Base-by-base conservation (phyloP, 2,888 invertebrate genomes). In the Sarcophaga caerulescens region DNA sequence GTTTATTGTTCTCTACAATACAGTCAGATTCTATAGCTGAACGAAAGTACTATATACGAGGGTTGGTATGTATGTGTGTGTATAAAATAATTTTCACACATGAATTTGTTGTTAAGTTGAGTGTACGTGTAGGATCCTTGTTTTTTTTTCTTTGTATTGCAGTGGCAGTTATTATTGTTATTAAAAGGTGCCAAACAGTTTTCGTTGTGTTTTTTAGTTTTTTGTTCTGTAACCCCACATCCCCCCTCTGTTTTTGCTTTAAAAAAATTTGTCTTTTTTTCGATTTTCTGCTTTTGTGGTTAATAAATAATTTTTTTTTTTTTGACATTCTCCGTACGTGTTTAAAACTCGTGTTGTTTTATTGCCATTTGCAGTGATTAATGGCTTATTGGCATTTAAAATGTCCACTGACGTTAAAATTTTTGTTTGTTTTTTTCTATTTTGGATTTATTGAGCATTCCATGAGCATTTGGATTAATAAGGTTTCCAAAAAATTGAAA, bases 171-270 rank as follows among this genome's bases (percentile, higher is more conserved):
- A 81, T 57, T 71, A 68, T 74, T 75, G 14, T 52, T 14, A 83
- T 68, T 60, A 70, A 77, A 80, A 85, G 80, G 85, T 85, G 85
- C 65, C 85, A 83, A 85, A 85, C 63, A 68, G 83, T 77, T 83
- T 85, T 80, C 77, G 68, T 77, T 85, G 82, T 76, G 85, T 76
- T 73, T 85, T 83, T 70, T 52, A 73, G 25, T 1, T 14, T 23
- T 74, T 60, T 12, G 2, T 44, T 19, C 4, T 63, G n/a, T 17
- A 60, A 60, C n/a, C 4, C n/a, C n/a, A 17, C 6, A 4, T 57
- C n/a, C 14, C 17, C n/a, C n/a, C 4, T 57, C 1, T 17, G 3
- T 57, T 57, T 57, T 57, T 57, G n/a, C 3, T 1, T 2, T 57
- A 17, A n/a, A 17, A 57, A 14, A 14, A 17, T 14, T 70, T 25